phyloP scores from a whole-genome alignment of 2,113 vertebrate species.

The Macrotus californicus region DNA sequence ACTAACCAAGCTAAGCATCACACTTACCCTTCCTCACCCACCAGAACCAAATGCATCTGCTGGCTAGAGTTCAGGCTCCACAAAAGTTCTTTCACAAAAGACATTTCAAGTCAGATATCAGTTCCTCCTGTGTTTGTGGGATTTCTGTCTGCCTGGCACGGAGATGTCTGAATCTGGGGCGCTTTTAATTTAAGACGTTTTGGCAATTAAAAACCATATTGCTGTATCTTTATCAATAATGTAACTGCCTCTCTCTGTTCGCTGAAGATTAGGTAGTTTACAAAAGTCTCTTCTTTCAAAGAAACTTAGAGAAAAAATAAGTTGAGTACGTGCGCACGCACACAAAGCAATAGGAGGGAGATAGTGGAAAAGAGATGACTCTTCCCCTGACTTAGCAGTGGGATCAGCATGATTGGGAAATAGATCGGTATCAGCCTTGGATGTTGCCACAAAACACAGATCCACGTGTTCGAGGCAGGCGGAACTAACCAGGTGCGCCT shows the following conservation, averaged over 20 bases:
- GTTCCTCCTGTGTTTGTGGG: not conserved
- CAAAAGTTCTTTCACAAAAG: not conserved
- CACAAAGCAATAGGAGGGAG: not conserved
- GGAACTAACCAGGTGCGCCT: not conserved
- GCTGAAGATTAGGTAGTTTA: not conserved
- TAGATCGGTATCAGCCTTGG: not conserved
- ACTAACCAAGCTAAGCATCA: not conserved
- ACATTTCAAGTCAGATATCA: not conserved
- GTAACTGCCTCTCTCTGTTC: not conserved
- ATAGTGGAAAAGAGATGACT: not conserved
- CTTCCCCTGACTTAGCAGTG: not conserved
- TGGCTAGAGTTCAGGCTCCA: not conserved
- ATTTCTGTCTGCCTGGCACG: not conserved
- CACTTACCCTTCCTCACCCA: not conserved
- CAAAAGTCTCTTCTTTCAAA: not conserved
- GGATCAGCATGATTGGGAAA: not conserved
- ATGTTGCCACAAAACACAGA: no score
- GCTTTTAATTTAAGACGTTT: not conserved
- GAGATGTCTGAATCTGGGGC: not conserved
- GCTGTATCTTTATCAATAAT: not conserved
- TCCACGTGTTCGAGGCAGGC: rapidly evolving
- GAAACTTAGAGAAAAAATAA: not conserved
- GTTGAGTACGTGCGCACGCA: not conserved
- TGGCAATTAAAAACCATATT: not conserved
- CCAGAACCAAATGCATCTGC: not conserved